Conservation (phyloP, 2,888 invertebrate genomes). For the Drosophila buzzatii region DNA sequence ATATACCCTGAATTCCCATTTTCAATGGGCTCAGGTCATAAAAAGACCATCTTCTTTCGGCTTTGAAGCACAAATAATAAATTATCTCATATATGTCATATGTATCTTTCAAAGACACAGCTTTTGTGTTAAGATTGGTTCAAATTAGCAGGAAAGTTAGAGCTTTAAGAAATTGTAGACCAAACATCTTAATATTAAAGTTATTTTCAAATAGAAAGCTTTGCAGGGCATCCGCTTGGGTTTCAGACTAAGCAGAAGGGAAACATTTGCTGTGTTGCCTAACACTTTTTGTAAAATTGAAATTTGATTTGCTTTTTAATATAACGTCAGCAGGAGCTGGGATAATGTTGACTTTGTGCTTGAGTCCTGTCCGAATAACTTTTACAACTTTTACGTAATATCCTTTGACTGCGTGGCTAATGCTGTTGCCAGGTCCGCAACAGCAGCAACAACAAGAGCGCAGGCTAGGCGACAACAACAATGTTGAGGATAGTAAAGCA, state of each 20-base stretch:
- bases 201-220: background rate
- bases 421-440: slow-evolving; percentile 34
- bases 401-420: slow-evolving; percentile 54
- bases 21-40: no score
- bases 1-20: no score
- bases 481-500: slow-evolving; percentile 50
- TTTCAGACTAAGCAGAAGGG: background rate
- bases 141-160: no score
- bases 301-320: slow-evolving; percentile 62
- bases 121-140: background rate
- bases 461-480: slow-evolving; percentile 46
- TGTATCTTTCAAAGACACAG: no score
- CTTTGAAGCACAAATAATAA: no score
- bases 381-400: slow-evolving; percentile 60
- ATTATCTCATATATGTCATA: no score
- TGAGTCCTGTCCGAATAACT: slow-evolving; percentile 52
- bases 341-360: slow-evolving; percentile 22
- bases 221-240: background rate
- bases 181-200: background rate
- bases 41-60: no score
- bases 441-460: slow-evolving; percentile 37
- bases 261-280: background rate
- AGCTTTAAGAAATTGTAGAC: background rate
- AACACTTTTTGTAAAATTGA: slow-evolving; percentile 35
- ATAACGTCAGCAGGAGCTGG: slow-evolving; percentile 12